These are phyloP conservation scores for Toxostoma redivivum DNA, from an alignment of 2,113 vertebrate genomes.

Conservation along the genomic window DNA sequence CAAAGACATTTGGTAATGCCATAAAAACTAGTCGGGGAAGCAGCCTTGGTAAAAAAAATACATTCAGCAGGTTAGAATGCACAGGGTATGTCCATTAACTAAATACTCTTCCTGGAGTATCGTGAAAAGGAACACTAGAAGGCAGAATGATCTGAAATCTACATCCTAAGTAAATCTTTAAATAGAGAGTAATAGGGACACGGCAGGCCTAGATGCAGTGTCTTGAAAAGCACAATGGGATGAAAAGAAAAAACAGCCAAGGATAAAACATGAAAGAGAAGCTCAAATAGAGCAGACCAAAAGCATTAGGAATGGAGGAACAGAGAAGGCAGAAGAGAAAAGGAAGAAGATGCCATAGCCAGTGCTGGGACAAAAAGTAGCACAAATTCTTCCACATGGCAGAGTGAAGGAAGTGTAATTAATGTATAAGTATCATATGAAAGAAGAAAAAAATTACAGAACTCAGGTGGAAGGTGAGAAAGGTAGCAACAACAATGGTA, in stretches of 20 bases:
- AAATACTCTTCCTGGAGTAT: neutral
- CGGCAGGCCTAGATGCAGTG: neutral
- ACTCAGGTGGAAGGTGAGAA: neutral
- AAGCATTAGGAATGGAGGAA: neutral
- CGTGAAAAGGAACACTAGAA: neutral
- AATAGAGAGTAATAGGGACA: neutral
- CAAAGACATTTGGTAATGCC: neutral
- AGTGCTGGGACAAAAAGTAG: neutral
- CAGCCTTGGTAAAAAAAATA: constrained; percentile 1
- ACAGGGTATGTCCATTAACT: neutral
- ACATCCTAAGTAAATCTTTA: neutral
- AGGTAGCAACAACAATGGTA: neutral
- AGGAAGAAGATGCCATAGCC: neutral
- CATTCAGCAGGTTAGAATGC: neutral
- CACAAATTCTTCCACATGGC: neutral
- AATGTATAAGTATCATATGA: neutral
- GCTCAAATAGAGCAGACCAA: neutral
- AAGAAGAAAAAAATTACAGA: neutral
- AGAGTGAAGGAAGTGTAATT: neutral
- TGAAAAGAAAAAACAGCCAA: neutral
- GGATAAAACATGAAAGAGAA: neutral
- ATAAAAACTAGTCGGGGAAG: neutral
- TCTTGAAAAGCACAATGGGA: neutral
- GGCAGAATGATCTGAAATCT: neutral
- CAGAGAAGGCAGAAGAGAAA: neutral